phyloP scores from a whole-genome alignment of 2,888 invertebrate species.

The Girardia tigrina region DNA sequence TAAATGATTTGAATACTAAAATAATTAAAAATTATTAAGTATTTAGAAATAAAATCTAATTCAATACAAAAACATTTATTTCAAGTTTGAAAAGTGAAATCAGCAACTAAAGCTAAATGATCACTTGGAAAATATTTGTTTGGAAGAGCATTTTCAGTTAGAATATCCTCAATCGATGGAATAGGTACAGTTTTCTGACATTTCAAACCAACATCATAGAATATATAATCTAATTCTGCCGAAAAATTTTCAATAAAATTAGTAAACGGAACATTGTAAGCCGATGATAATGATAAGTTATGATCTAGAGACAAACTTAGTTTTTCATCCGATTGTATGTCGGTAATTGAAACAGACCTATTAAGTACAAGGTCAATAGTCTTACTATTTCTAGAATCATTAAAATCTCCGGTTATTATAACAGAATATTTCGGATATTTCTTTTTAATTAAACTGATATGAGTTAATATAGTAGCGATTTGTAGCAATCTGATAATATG shows the following conservation, averaged over 20 bases:
- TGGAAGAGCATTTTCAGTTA: slow-evolving; percentile 65
- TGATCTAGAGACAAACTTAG: neutral
- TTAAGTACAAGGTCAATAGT: neutral
- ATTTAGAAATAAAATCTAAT: too few species aligned
- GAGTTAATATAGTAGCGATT: slow-evolving; percentile 61
- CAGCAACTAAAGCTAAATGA: slow-evolving; percentile 74
- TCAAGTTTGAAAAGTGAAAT: slow-evolving; percentile 44
- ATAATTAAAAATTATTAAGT: too few species aligned
- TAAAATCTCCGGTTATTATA: neutral
- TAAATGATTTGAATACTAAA: too few species aligned
- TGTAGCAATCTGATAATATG: slow-evolving; percentile 76
- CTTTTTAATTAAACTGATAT: slow-evolving; percentile 50
- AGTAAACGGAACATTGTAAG: slow-evolving; percentile 69
- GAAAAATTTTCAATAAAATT: slow-evolving; percentile 69
- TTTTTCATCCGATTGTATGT: neutral
- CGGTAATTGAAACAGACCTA: neutral
- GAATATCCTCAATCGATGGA: slow-evolving; percentile 65
- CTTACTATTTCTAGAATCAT: neutral
- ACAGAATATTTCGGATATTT: neutral
- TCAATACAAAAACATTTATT: neutral
- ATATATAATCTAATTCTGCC: slow-evolving; percentile 81
- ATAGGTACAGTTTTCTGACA: slow-evolving; percentile 62
- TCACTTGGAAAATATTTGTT: slow-evolving; percentile 80
- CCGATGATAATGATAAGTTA: slow-evolving; percentile 53
- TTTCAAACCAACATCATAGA: slow-evolving; percentile 57